These are phyloP conservation scores for Bryconaethiops microstoma DNA, from an alignment of 2,797 vertebrate species.

Conservation along the genomic window DNA sequence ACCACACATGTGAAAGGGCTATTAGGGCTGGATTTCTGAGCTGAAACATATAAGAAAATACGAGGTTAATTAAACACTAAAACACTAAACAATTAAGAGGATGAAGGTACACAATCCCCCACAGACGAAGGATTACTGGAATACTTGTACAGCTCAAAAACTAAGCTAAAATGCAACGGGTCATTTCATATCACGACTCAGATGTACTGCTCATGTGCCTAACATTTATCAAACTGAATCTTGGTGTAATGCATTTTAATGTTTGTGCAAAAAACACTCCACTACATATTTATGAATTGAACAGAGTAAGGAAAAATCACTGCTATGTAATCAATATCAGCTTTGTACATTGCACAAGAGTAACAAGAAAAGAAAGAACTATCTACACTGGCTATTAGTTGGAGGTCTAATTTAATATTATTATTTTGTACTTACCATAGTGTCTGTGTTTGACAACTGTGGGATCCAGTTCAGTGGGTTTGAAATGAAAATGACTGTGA, in stretches of 20 bases:
- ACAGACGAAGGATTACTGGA: slow-evolving; percentile 10
- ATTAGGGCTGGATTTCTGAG: background rate
- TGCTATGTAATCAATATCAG: background rate
- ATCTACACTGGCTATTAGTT: background rate
- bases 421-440: background rate
- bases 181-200: background rate
- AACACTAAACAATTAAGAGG: slow-evolving; percentile 21
- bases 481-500: background rate
- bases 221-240: background rate
- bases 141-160: slow-evolving; percentile 1
- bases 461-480: background rate
- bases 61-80: slow-evolving; percentile 1
- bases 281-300: background rate
- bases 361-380: background rate
- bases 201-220: background rate
- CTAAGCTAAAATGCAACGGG: background rate
- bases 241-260: background rate
- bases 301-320: background rate
- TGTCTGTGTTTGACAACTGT: background rate
- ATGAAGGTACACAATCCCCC: slow-evolving; percentile 29
- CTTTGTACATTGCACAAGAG: background rate
- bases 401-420: background rate
- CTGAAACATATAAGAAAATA: slow-evolving; percentile 24
- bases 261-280: background rate
- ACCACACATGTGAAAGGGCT: background rate